Evolutionary conservation across 2,888 invertebrate species (phyloP).

Genomic region (Hymenopus coronatus): DNA sequence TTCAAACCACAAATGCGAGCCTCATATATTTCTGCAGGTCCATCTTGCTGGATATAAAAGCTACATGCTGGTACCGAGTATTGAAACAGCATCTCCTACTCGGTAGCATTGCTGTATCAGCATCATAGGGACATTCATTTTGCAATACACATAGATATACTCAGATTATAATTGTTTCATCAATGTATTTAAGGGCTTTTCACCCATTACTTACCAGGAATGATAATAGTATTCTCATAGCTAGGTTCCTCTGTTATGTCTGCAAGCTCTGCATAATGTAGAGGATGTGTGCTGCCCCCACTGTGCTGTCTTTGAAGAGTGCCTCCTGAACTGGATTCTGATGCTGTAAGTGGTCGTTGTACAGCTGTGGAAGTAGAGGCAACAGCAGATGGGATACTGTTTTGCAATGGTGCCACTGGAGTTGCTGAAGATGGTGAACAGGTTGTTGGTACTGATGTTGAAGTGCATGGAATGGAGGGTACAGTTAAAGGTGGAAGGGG

Average conservation of each 20-base stretch:
- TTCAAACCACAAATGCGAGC: no score
- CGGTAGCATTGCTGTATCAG: no score
- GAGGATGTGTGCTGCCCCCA: conserved; percentile 30
- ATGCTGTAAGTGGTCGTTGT: conserved; percentile 41
- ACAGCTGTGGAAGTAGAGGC: conserved; percentile 41
- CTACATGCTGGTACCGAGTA: no score
- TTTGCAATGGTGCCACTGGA: conserved; percentile 43
- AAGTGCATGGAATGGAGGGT: conserved; percentile 21
- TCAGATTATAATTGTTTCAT: no score
- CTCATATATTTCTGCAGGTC: no score
- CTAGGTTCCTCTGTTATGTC: conserved; percentile 49
- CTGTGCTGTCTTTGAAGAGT: conserved; percentile 34
- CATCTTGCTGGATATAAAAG: no score
- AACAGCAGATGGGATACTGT: conserved; percentile 30
- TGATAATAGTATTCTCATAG: conserved; percentile 54
- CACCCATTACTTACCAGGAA: conserved; percentile 45
- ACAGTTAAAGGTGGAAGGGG: conserved; percentile 32
- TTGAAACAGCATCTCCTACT: no score
- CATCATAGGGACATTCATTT: no score
- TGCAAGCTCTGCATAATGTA: conserved; percentile 39
- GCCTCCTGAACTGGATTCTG: conserved; percentile 36
- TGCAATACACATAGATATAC: no score
- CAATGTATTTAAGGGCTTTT: conserved; percentile 24
- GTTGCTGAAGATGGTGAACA: conserved; percentile 33
- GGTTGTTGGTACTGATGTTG: conserved; percentile 13